A percentile compares a stretch with the other conserved stretches of the same genome.
Evolutionary conservation across 2,888 invertebrate species (phyloP).

Genomic region (Oscheius onirici): DNA sequence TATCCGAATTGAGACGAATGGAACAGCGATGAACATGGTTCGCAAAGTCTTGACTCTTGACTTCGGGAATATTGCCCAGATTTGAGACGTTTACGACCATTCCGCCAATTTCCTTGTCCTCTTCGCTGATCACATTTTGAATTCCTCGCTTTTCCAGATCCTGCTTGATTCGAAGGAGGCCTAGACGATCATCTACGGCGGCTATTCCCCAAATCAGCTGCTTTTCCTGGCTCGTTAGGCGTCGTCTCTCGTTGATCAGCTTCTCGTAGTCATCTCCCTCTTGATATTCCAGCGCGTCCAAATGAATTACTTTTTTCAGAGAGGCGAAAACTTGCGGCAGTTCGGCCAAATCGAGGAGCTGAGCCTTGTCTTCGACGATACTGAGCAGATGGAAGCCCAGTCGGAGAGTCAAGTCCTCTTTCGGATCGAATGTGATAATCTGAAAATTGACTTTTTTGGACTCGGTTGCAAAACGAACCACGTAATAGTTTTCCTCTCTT

Average conservation of each 20-base stretch:
- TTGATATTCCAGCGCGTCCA: background rate
- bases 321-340: constrained; percentile 10
- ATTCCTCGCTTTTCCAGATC: constrained; percentile 59
- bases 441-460: too few relatives aligned
- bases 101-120: constrained; percentile 62
- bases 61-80: constrained; percentile 40
- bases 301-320: constrained; percentile 11
- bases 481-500: constrained; percentile 53
- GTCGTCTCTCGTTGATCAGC: background rate
- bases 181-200: constrained; percentile 62
- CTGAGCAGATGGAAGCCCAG: constrained; percentile 43
- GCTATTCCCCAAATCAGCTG: constrained; percentile 56
- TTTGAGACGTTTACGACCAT: constrained; percentile 46
- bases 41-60: constrained; percentile 19
- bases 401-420: constrained; percentile 33
- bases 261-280: background rate
- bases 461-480: too few relatives aligned
- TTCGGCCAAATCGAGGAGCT: constrained; percentile 35
- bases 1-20: constrained; percentile 52
- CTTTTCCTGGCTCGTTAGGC: constrained; percentile 23
- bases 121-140: constrained; percentile 34
- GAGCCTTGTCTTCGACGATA: constrained; percentile 31
- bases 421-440: constrained; percentile 48
- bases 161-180: constrained; percentile 52
- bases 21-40: constrained; percentile 44